These are phyloP conservation scores for Pitangus sulphuratus DNA, from an alignment of 2,797 vertebrate species.

Conservation along the genomic window DNA sequence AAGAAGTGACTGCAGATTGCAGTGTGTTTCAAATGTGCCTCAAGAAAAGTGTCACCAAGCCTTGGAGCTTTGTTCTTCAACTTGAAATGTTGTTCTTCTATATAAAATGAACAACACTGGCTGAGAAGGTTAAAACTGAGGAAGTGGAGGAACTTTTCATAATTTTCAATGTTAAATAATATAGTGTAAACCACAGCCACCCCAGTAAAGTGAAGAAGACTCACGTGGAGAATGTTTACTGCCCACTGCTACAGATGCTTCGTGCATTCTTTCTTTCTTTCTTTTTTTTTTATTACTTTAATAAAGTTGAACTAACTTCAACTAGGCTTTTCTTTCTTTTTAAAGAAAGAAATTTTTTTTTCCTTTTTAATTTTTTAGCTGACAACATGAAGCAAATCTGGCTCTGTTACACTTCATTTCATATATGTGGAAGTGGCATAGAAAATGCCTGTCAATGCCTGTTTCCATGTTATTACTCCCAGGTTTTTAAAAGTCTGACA, in stretches of 20 bases:
- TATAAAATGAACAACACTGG: not conserved
- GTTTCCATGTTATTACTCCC: not conserved
- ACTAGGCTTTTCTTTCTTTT: not conserved
- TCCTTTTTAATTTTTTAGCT: not conserved
- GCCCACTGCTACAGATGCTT: not conserved
- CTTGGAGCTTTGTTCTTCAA: not conserved
- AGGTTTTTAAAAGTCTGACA: constrained; percentile 12
- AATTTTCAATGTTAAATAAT: not conserved
- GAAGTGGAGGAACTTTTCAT: not conserved
- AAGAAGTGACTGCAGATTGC: not conserved
- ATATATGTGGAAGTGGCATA: not conserved
- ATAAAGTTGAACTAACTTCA: not conserved
- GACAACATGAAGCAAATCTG: not conserved
- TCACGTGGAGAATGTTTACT: not conserved
- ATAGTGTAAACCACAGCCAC: not conserved
- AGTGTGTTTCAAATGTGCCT: not conserved
- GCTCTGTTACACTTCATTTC: not conserved
- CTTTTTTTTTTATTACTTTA: not conserved
- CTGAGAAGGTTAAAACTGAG: not conserved
- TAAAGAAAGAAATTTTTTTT: not conserved
- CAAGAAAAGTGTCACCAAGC: not conserved
- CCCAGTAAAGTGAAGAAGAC: not conserved
- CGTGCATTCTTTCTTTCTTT: not conserved
- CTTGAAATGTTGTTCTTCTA: not conserved
- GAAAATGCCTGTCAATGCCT: not conserved